These are phyloP conservation scores for Balanococcus diminutus DNA, from an alignment of 2,888 invertebrate genomes.

Conservation along the genomic window DNA sequence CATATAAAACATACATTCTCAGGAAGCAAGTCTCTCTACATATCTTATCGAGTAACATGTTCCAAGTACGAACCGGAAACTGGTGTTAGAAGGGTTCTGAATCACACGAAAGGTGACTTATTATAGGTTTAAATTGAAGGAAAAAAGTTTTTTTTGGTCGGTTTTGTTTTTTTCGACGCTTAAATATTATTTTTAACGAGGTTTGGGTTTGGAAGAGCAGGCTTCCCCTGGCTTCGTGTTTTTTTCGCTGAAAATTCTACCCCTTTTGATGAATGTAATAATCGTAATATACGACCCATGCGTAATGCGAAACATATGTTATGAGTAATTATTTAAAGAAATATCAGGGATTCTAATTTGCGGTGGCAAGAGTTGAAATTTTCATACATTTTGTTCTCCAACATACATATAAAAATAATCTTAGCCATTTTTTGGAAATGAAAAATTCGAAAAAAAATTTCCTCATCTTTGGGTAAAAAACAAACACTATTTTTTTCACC, in stretches of 20 bases:
- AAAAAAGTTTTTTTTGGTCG: conserved; percentile 27
- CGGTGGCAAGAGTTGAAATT: conserved; percentile 1
- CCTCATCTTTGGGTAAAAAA: not conserved
- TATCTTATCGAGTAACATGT: conserved; percentile 43
- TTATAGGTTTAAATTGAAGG: conserved; percentile 49
- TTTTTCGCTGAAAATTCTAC: conserved; percentile 45
- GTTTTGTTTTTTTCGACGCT: conserved; percentile 39
- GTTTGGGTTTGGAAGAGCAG: conserved; percentile 33
- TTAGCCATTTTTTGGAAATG: not conserved
- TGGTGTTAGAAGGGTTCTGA: conserved; percentile 48
- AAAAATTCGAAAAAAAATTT: not conserved
- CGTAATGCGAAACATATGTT: conserved; percentile 50
- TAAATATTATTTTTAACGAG: conserved; percentile 52
- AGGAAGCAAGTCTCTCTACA: conserved; percentile 23
- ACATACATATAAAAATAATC: not conserved
- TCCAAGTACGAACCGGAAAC: conserved; percentile 40
- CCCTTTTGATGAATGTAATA: conserved; percentile 52
- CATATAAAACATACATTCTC: conserved; percentile 28
- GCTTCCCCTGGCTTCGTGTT: conserved; percentile 6
- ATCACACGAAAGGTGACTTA: conserved; percentile 52
- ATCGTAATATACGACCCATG: conserved; percentile 47
- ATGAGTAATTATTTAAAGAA: conserved; percentile 48
- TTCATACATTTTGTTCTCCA: not conserved
- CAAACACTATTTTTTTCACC: not conserved
- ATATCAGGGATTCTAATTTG: conserved; percentile 45